phyloP scores from a whole-genome alignment of 2,888 invertebrate species.

The Yponomeuta sedellus region DNA sequence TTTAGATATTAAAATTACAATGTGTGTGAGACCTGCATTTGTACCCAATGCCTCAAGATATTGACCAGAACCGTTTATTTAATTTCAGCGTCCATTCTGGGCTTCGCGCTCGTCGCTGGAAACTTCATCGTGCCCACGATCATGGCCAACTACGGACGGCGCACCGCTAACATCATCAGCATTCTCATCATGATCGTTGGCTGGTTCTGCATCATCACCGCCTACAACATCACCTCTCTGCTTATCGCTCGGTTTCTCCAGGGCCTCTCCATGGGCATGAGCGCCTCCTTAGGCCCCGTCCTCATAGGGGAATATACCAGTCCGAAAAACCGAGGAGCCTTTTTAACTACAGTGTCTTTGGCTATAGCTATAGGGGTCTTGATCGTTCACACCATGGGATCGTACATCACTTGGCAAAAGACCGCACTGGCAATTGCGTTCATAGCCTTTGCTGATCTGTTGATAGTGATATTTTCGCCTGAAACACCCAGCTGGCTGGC shows the following conservation, averaged over 20 bases:
- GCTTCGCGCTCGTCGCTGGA: conserved; percentile 46
- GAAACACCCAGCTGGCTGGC: conserved; percentile 81
- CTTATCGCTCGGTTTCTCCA: conserved; percentile 45
- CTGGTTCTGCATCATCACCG: conserved; percentile 66
- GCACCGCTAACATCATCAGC: conserved; percentile 55
- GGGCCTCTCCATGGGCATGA: conserved; percentile 70
- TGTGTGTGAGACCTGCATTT: too few species aligned
- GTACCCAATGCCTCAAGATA: too few species aligned
- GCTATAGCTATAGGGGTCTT: conserved; percentile 76
- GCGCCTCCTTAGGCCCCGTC: conserved; percentile 62
- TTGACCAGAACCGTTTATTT: conserved; percentile 1
- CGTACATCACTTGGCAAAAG: conserved; percentile 70
- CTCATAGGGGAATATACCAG: conserved; percentile 72
- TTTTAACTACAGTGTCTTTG: conserved; percentile 72
- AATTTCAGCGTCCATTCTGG: conserved; percentile 49
- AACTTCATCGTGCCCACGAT: conserved; percentile 46
- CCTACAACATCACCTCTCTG: conserved; percentile 43
- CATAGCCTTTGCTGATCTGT: conserved; percentile 58
- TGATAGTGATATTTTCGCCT: conserved; percentile 54
- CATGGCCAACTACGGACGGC: conserved; percentile 72
- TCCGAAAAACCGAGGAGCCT: conserved; percentile 74
- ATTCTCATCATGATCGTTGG: conserved; percentile 61
- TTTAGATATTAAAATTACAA: too few species aligned
- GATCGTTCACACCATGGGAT: conserved; percentile 76
- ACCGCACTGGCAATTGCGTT: conserved; percentile 62